Percentiles rank a stretch among this genome's conserved stretches.
phyloP scores from a whole-genome alignment of 2,888 invertebrate species.

The Dryobotodes eremita region DNA sequence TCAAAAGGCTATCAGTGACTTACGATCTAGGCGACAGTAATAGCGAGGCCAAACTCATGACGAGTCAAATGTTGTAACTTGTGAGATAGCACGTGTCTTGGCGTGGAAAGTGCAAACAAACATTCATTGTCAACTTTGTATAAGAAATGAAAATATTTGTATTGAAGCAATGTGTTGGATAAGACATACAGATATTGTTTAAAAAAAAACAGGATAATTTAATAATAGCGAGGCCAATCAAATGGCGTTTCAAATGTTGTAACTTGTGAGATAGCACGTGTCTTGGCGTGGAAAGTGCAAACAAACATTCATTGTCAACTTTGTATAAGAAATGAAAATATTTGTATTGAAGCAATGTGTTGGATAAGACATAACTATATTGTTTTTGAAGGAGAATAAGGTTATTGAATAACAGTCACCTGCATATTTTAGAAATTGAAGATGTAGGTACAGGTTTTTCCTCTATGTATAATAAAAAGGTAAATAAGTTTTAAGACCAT shows the following conservation, averaged over 20 bases:
- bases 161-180: not conserved
- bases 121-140: conserved; percentile 8
- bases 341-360: not conserved
- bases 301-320: conserved; percentile 14
- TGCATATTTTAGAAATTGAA: not conserved
- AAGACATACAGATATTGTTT: not conserved
- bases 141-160: not conserved
- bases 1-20: conserved; percentile 62
- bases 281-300: conserved; percentile 28
- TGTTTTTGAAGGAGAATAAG: not conserved
- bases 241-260: conserved; percentile 41
- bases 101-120: conserved; percentile 31
- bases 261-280: conserved; percentile 34
- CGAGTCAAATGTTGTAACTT: conserved; percentile 28
- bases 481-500: no score
- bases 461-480: not conserved
- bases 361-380: not conserved
- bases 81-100: conserved; percentile 32
- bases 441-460: not conserved
- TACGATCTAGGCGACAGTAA: conserved; percentile 50
- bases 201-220: no score
- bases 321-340: not conserved
- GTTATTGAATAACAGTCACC: not conserved
- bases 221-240: conserved; percentile 40
- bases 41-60: conserved; percentile 52